phyloP scores from a whole-genome alignment of 35 echinoderm and acorn worm genomes.

The Stichopus chloronotus region DNA sequence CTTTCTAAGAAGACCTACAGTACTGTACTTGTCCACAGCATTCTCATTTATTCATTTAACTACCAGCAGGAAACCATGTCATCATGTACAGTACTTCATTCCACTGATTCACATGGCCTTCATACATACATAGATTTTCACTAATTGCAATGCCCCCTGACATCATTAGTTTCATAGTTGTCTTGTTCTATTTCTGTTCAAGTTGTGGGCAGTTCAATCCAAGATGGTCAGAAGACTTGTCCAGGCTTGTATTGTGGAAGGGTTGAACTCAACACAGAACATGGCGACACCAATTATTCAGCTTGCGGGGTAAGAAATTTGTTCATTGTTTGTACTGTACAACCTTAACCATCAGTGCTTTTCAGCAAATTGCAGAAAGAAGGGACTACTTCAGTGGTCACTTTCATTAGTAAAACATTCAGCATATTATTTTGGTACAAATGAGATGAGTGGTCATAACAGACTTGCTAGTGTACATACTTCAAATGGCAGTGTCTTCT shows the following conservation, averaged over 20 bases:
- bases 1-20: no score
- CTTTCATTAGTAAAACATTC: neutral
- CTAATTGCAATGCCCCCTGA: no score
- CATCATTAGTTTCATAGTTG: no score
- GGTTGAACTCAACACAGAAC: constrained; percentile 16
- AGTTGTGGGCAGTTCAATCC: constrained; percentile 3
- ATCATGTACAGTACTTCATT: no score
- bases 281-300: constrained; percentile 56
- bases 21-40: no score
- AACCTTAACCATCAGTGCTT: constrained; percentile 69
- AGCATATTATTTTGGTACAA: neutral
- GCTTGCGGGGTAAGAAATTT: constrained; percentile 77
- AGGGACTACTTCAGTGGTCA: neutral
- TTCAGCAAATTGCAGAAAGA: neutral
- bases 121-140: no score
- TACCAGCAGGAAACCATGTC: no score
- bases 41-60: no score
- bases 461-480: no score
- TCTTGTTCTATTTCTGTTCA: neutral
- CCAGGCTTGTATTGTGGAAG: constrained; percentile 93
- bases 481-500: no score
- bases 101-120: no score
- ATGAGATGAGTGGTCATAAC: neutral
- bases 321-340: constrained; percentile 8
- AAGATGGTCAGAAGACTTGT: constrained; percentile 76